Evolutionary conservation across 2,888 invertebrate genomes (phyloP), one percentile per base, ranked within the genome.

Genomic region (Drosophila tanythrix): DNA sequence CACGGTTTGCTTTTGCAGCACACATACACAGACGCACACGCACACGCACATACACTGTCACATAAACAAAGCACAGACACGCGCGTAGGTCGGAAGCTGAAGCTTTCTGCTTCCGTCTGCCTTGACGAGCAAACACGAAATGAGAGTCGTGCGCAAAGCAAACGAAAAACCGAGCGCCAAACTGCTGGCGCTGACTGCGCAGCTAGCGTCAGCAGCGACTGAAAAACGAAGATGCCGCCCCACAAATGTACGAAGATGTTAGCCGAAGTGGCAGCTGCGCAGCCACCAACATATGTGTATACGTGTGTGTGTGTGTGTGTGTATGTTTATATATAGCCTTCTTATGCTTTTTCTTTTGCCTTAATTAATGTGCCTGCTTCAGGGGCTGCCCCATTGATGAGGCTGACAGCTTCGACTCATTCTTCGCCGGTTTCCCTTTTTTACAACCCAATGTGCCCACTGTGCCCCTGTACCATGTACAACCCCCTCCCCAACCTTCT

Each of bases 81-180:
- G 69, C 72, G 76, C 78, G 78, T 76, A 72, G 7, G 51, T 80
- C 81, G 77, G 81, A 72, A 80, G 81, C 81, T 80, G 72, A 78
- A 74, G 70, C 78, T 48, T 72, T 66, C 86, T 82, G 80, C 89
- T 85, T 89, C 85, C 85, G 85, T 80, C 81, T 82, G 88, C 88
- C 73, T 89, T 82, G 85, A 88, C 85, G 85, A 88, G 88, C 88
- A 88, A 89, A 86, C 85, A 80, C 89, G 89, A 89, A 89, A 88
- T 86, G 87, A 83, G 89, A 85, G 85, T 87, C 87, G 84, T 88
- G 81, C 82, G 83, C 84, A 88, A 83, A 88, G 88, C 79, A 83
- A 85, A 83, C 74, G 78, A 85, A 85, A 76, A 86, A 62, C 88
- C 83, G 83, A 85, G 81, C 78, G 69, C 77, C 70, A 70, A 63